Conservation (phyloP, 2,113 vertebrate genomes). For the Calcarius ornatus region DNA sequence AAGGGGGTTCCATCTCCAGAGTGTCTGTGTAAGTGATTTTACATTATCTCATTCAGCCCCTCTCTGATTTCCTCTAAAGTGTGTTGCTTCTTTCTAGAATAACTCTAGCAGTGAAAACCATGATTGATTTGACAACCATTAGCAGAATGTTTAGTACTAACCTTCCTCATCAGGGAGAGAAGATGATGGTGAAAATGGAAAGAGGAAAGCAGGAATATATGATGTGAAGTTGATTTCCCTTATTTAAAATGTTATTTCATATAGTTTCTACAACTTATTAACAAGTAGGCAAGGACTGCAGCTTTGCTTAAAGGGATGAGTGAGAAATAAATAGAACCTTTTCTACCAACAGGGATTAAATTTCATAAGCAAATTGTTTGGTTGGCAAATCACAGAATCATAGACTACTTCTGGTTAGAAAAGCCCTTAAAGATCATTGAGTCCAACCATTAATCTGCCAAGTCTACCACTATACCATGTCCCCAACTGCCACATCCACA, state of each 20-base stretch:
- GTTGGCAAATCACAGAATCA: background rate
- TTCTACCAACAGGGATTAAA: background rate
- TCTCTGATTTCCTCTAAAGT: conserved; percentile 77
- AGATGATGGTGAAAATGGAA: background rate
- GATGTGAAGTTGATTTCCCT: background rate
- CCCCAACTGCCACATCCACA: background rate
- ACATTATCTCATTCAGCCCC: conserved; percentile 73
- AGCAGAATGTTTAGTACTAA: conserved; percentile 71
- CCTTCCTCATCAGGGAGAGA: conserved; percentile 45
- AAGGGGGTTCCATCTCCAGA: conserved; percentile 67
- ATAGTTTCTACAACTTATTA: background rate
- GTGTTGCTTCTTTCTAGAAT: conserved; percentile 71
- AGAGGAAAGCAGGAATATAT: background rate
- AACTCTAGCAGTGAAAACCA: conserved; percentile 66
- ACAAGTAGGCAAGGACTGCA: background rate
- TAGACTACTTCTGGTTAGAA: background rate
- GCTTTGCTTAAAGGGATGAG: background rate
- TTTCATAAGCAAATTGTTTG: background rate
- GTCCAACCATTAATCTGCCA: background rate
- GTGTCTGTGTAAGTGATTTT: conserved; percentile 74
- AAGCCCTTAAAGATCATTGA: background rate
- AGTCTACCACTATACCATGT: background rate
- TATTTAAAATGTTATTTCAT: background rate
- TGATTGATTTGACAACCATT: conserved; percentile 76
- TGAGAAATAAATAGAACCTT: background rate